Percentiles rank a stretch among this genome's conserved stretches.
phyloP scores from a whole-genome alignment of 2,888 invertebrate species.

The Prenolepis imparis region DNA sequence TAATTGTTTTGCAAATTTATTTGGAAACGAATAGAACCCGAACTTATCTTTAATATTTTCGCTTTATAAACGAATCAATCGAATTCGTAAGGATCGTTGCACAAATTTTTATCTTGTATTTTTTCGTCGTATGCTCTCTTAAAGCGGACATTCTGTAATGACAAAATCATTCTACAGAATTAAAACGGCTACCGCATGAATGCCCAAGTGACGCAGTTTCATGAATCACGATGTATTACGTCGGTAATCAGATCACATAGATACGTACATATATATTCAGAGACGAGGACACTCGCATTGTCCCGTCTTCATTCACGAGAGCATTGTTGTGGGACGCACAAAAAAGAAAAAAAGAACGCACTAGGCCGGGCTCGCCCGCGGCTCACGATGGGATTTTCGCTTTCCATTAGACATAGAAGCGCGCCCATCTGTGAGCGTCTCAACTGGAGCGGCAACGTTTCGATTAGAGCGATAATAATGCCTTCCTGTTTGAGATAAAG shows the following conservation, averaged over 20 bases:
- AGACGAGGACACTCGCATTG: slow-evolving; percentile 31
- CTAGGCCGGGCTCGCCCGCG: slow-evolving; percentile 13
- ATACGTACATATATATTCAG: not conserved
- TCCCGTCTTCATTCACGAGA: slow-evolving; percentile 44
- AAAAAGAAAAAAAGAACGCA: slow-evolving; percentile 12
- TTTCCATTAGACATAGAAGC: slow-evolving; percentile 29
- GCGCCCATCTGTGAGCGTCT: slow-evolving; percentile 33
- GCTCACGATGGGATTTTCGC: slow-evolving; percentile 40
- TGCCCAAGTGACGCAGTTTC: slow-evolving; percentile 34
- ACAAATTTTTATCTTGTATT: not conserved
- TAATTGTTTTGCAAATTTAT: too few species aligned
- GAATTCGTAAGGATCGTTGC: too few species aligned
- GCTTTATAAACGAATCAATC: too few species aligned
- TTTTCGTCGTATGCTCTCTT: not conserved
- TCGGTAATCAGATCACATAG: slow-evolving; percentile 40
- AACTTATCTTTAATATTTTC: too few species aligned
- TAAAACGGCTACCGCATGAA: slow-evolving; percentile 10
- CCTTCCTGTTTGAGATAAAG: slow-evolving; percentile 51
- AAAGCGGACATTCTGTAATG: not conserved
- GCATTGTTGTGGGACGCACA: slow-evolving; percentile 41
- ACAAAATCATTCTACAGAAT: slow-evolving; percentile 11
- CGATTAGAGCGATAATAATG: slow-evolving; percentile 41
- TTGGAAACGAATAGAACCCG: too few species aligned
- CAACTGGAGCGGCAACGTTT: slow-evolving; percentile 52
- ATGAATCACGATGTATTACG: slow-evolving; percentile 40